phyloP scores from a whole-genome alignment of 2,888 invertebrate species.

The Athalia rosae region DNA sequence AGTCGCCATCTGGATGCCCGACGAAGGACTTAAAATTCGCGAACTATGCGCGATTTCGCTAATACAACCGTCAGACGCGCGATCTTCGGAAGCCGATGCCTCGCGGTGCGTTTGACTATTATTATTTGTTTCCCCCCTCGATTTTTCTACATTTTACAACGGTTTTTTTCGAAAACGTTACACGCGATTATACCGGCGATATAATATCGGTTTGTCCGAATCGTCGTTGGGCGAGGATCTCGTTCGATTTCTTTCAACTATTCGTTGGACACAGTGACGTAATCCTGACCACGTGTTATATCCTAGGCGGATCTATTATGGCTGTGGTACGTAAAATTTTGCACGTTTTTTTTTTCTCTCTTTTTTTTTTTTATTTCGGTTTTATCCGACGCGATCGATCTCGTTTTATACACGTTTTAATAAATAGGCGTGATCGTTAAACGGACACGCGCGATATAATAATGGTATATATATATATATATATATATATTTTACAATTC shows the following conservation, averaged over 20 bases:
- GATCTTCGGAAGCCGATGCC: constrained; percentile 1
- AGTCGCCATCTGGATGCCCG: constrained; percentile 58
- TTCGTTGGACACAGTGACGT: constrained; percentile 14
- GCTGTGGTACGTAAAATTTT: background rate
- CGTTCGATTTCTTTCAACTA: background rate
- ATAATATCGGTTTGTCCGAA: background rate
- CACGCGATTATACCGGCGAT: background rate
- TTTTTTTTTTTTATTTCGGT: no score
- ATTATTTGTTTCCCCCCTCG: background rate
- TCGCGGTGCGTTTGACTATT: background rate
- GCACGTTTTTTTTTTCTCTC: background rate
- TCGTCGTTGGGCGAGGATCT: background rate
- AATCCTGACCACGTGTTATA: constrained; percentile 36
- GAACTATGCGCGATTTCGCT: constrained; percentile 29
- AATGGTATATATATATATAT: no score
- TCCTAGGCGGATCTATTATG: background rate
- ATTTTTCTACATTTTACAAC: background rate
- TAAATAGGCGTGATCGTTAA: no score
- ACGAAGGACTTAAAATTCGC: constrained; percentile 6
- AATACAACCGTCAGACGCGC: constrained; percentile 7
- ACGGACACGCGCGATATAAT: no score
- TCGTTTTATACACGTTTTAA: no score
- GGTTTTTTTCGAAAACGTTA: no score
- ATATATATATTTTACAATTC: no score
- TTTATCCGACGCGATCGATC: no score